Percentiles rank a stretch among this genome's conserved stretches.
Conservation (phyloP, 2,113 vertebrate genomes). For the Pangasianodon gigas region DNA sequence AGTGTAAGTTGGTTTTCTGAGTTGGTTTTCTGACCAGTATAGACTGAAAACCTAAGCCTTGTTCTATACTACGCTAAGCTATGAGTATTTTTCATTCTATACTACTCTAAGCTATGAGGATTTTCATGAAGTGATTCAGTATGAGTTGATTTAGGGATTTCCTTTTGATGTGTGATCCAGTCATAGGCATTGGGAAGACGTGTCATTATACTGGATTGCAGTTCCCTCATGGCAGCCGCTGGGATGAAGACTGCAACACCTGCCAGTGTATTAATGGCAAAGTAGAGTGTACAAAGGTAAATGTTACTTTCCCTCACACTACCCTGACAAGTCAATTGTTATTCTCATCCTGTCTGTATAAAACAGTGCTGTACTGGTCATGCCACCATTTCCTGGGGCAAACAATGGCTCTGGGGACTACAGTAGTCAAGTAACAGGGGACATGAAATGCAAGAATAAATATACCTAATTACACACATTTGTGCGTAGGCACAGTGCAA, state of each 20-base stretch:
- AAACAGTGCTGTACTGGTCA: background rate
- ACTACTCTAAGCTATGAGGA: background rate
- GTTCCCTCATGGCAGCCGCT: constrained; percentile 86
- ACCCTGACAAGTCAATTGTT: background rate
- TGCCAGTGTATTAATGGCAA: constrained; percentile 86
- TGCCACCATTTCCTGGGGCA: background rate
- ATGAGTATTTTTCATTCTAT: background rate
- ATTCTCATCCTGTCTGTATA: background rate
- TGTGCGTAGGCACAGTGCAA: background rate
- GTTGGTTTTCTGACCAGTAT: background rate
- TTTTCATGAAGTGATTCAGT: background rate
- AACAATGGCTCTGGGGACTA: background rate
- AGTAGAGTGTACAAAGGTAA: constrained; percentile 90
- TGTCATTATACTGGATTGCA: constrained; percentile 84
- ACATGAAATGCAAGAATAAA: background rate
- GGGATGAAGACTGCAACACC: constrained; percentile 92
- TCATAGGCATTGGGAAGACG: constrained; percentile 82
- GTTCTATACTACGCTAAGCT: background rate
- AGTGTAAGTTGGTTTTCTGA: constrained; percentile 75
- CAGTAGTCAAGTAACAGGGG: background rate
- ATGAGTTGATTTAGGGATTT: background rate
- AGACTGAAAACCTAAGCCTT: background rate
- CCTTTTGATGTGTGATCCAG: constrained; percentile 61
- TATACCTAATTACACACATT: background rate
- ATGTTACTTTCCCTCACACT: background rate